Base-by-base conservation (phyloP, 2,888 invertebrate genomes). In the Drosophila cognata region DNA sequence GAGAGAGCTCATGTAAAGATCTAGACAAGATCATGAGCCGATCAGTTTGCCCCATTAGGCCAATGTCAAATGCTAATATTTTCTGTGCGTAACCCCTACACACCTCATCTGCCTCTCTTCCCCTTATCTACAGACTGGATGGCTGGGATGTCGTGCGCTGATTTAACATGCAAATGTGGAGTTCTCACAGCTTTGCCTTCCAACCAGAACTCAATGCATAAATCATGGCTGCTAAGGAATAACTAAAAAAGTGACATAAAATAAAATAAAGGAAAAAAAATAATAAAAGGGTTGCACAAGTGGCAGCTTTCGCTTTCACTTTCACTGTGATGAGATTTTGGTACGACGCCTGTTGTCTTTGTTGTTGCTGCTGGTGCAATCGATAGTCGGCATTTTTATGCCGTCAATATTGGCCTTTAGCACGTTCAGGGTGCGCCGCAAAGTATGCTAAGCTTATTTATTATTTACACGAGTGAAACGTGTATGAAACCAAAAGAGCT, bases 381-480 rank as follows among this genome's bases (percentile, higher is more conserved):
- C 84, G 87, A 88, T 84, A 88, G 84, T 77, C 69, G 64, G 48
- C 46, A 67, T 60, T 78, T 78, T 78, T 55, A 78, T 78, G 77
- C 77, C 76, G 76, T 57, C 76, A 76, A 64, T 78, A 71, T 76
- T 61, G 80, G 80, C 52, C 76, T 76, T 46, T 56, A 68, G 81
- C 80, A 81, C 77, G 77, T 79, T 70, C 74, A 74, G 74, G 79
- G 77, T 71, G 67, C 78, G 75, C 86, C 90, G 70, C 82, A 88
- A 89, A 89, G 84, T 86, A 86, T 75, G 77, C 84, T 89, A 75
- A 72, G 82, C 85, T 89, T 91, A 91, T 90, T 90, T 90, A 90
- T 90, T 91, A 90, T 90, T 90, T 90, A 90, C 80, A 90, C 82
- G 82, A 87, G 73, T 84, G 90, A 89, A 89, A 89, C 87, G 87